Base-by-base conservation (phyloP, 2,797 vertebrate genomes). In the Gymnoscopelus microlampas region DNA sequence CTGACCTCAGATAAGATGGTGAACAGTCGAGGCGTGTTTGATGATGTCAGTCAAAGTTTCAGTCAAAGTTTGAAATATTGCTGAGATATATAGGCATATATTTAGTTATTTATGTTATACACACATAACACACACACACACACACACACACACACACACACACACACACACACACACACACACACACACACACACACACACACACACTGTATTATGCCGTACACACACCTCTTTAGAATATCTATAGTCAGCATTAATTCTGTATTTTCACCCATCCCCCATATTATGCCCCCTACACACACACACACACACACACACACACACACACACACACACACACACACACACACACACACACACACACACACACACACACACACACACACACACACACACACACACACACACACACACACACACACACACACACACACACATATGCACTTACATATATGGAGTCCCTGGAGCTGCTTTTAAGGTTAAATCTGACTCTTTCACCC, bases 391-490 rank as follows among this genome's bases (percentile, higher is more conserved):
- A 59, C 56, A 32, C 29, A 58, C 54, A 57, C 13, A 66, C 53
- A 47, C 32, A 60, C 66, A 60, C 15, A 59, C 26, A 24, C 29
- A 64, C 61, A 64, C 3, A 58, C 6, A 70, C 56, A 50, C 48
- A 59, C 7, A 75, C 23, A 71, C 11, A 70, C 26, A 5, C 57
- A 19, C 1, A 44, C n/a, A 39, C 55, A 53, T 73, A 66, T 73
- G 64, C 82, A 74, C 82, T 82, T 83, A 78, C 79, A 79, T 84
- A 65, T 62, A 62, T 32, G 35, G 75, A 81, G 78, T 73, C 87
- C 80, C 84, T 48, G 51, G 74, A 76, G 84, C 77, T 87, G 80
- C 83, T 89, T 44, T 89, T 89, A 82, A 90, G 85, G 82, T 91
- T 85, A 85, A 92, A 77, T 66, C 82, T 14, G 67, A 79, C 83